Evolutionary conservation across 2,113 vertebrate genomes (phyloP), one percentile per base, ranked within the genome.

Genomic region (Poicephalus meyeri): DNA sequence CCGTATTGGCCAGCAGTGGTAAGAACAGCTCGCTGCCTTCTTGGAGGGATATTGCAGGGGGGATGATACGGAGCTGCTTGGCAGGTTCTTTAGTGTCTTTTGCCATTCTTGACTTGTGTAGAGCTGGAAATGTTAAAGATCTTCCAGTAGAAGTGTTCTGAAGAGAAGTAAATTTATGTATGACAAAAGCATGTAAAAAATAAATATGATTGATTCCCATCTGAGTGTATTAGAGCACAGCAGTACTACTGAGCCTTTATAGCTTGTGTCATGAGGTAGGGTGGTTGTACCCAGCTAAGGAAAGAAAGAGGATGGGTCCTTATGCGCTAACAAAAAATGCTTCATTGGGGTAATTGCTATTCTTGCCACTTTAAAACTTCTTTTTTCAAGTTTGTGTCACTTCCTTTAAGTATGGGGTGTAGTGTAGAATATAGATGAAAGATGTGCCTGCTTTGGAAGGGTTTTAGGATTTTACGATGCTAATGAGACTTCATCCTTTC

Each of bases 1-100:
- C 98, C 98, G 0, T 98, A 98, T 46, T 98, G 98, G 98, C 98
- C 98, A 31, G 97, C 98, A 2, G 96, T 98, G 98, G 98, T 98
- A 96, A 98, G 98, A 89, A 19, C 47, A 77, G 42, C 82, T 81
- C 6, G 2, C 55, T 16, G n/a, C 44, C 52, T 26, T 28, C 44
- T 39, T 4, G 2, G 31, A 10, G 60, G 23, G 63, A 1, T 12
- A 2, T 2, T 37, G 28, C 31, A 13, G 2, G 58, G 64, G 50
- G n/a, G 47, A 35, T 80, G 63, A 42, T 11, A 19, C 33, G 26
- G 68, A 49, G n/a, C 72, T 25, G 11, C 69, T 80, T 10, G 14
- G 10, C 3, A 2, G 19, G 1, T 13, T n/a, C 79, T 65, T 12
- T 7, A 13, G 58, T 28, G 21, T 42, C 74, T 65, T 63, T 52